Evolutionary conservation across 2,888 invertebrate species (phyloP).

Genomic region (Meiosimyza decipiens): DNA sequence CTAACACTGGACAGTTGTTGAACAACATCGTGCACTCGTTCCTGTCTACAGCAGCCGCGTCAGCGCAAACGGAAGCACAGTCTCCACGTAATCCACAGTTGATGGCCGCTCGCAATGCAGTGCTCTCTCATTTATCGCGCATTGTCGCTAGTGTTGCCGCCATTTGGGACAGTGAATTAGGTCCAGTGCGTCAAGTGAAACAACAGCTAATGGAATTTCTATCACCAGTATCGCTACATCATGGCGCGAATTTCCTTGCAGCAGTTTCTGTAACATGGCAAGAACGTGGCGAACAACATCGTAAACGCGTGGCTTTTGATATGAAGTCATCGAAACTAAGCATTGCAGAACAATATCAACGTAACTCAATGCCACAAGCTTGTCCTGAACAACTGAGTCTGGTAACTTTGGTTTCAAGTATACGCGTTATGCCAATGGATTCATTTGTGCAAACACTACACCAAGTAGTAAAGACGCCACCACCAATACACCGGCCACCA

Average conservation of each 20-base stretch:
- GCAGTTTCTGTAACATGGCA: conserved; percentile 90
- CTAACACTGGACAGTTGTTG: conserved; percentile 78
- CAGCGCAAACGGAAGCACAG: conserved; percentile 53
- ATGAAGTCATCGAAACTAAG: conserved; percentile 47
- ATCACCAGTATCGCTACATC: conserved; percentile 85
- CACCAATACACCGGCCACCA: conserved; percentile 70
- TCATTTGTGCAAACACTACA: conserved; percentile 84
- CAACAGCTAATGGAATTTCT: conserved; percentile 84
- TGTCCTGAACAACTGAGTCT: conserved; percentile 78
- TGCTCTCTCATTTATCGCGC: conserved; percentile 82
- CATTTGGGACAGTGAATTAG: conserved; percentile 82
- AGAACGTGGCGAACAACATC: conserved; percentile 71
- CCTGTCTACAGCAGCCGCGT: conserved; percentile 69
- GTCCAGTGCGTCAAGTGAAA: conserved; percentile 70
- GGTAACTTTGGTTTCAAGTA: conserved; percentile 82
- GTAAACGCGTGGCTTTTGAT: conserved; percentile 67
- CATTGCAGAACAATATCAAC: conserved; percentile 60
- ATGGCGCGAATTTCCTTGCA: conserved; percentile 82
- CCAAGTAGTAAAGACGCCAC: conserved; percentile 83
- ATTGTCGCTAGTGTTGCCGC: conserved; percentile 83
- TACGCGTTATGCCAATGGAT: conserved; percentile 86
- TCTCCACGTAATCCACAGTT: conserved; percentile 62
- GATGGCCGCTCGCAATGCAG: conserved; percentile 75
- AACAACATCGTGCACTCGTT: conserved; percentile 86
- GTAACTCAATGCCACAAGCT: conserved; percentile 69